phyloP scores from a whole-genome alignment of 2,113 vertebrate species.

The Siphamia tubifer region DNA sequence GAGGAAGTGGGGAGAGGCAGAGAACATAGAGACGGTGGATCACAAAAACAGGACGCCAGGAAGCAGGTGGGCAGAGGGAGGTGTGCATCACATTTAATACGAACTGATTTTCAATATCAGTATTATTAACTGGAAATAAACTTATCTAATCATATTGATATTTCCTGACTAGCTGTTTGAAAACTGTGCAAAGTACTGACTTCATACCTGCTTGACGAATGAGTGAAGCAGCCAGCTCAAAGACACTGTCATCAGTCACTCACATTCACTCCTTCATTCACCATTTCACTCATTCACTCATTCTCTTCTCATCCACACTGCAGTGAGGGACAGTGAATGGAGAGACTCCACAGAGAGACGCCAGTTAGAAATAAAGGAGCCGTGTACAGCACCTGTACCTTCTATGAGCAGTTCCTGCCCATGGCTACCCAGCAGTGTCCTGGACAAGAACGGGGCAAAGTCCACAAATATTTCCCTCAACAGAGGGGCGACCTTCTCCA shows the following conservation, averaged over 20 bases:
- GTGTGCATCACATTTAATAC: constrained; percentile 21
- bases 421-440: constrained; percentile 96
- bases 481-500: constrained; percentile 98
- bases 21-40: constrained; percentile 67
- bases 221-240: constrained; percentile 72
- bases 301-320: constrained; percentile 22
- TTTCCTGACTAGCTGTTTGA: constrained; percentile 40
- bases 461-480: constrained; percentile 99
- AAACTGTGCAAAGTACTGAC: constrained; percentile 26
- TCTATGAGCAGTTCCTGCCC: constrained; percentile 99
- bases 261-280: not conserved
- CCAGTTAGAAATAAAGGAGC: constrained; percentile 77
- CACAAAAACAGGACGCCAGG: constrained; percentile 61
- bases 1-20: constrained; percentile 9
- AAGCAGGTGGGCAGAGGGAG: constrained; percentile 65
- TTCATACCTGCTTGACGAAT: constrained; percentile 72
- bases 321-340: constrained; percentile 66
- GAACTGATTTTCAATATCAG: not conserved
- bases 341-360: constrained; percentile 80
- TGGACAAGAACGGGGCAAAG: constrained; percentile 96
- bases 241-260: constrained; percentile 26
- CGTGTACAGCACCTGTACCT: constrained; percentile 91
- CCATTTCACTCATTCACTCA: not conserved
- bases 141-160: constrained; percentile 4
- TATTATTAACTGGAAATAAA: constrained; percentile 3